These are phyloP conservation scores for Uropsilus gracilis DNA, from an alignment of 2,113 vertebrate species.

Conservation along the genomic window DNA sequence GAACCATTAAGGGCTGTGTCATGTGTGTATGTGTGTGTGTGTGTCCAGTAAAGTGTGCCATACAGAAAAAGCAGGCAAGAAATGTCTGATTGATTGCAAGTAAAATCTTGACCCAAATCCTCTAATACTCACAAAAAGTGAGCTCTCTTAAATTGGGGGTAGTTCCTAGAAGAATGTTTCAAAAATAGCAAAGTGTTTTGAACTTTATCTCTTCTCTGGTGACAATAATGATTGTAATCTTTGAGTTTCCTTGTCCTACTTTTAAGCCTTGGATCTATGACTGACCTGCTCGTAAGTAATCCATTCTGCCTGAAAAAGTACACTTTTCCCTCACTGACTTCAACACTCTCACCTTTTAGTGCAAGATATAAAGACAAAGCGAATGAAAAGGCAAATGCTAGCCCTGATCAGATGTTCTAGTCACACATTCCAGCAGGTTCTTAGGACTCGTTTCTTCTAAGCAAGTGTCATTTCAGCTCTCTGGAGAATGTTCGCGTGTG, in stretches of 20 bases:
- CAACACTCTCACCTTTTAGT: background rate
- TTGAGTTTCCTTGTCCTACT: background rate
- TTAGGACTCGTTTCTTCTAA: background rate
- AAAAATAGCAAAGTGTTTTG: background rate
- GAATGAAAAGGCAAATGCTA: background rate
- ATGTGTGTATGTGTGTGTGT: too few relatives aligned
- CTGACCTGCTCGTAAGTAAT: background rate
- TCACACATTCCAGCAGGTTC: fast-evolving
- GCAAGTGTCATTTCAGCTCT: background rate
- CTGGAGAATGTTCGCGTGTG: fast-evolving
- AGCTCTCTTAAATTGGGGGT: background rate
- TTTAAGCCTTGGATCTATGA: background rate
- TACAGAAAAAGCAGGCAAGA: background rate
- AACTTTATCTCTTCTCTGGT: background rate
- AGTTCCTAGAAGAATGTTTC: background rate
- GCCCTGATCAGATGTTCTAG: background rate
- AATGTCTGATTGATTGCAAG: background rate
- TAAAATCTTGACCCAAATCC: background rate
- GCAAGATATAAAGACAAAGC: background rate
- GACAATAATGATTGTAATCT: background rate
- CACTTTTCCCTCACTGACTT: background rate
- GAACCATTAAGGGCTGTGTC: background rate
- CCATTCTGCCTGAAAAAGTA: background rate
- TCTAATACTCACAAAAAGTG: background rate
- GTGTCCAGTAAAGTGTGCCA: background rate